Conservation (phyloP, 35 echinoderm and acorn worm species). For the Stichopus chloronotus region DNA sequence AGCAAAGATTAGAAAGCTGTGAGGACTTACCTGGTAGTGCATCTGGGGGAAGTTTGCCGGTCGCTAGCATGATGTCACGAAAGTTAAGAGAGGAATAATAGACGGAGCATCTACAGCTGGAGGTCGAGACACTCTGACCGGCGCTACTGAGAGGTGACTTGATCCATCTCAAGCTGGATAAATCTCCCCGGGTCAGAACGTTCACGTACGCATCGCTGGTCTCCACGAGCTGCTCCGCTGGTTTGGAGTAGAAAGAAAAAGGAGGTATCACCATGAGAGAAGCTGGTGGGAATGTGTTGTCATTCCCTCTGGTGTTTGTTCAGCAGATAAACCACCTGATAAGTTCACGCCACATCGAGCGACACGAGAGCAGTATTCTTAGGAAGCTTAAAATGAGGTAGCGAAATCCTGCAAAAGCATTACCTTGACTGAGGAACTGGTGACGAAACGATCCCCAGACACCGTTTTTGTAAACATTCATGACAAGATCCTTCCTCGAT, state of each 20-base stretch:
- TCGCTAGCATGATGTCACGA: constrained; percentile 91
- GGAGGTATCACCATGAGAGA: neutral
- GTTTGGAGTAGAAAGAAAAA: neutral
- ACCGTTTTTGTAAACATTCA: constrained; percentile 85
- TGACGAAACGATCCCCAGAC: constrained; percentile 86
- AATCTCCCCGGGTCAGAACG: constrained; percentile 81
- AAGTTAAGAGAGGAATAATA: constrained; percentile 94
- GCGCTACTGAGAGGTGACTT: constrained; percentile 69
- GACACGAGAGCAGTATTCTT: too few species aligned
- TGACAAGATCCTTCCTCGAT: constrained; percentile 67
- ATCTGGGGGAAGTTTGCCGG: constrained; percentile 93
- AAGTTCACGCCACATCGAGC: neutral
- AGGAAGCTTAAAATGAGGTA: too few species aligned
- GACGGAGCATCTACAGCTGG: constrained; percentile 55
- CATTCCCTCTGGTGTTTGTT: neutral
- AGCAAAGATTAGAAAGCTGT: neutral
- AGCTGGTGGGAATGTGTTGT: neutral
- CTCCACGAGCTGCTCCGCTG: constrained; percentile 50
- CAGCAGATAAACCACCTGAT: neutral
- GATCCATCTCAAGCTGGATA: constrained; percentile 87
- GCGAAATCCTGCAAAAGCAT: neutral
- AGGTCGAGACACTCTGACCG: neutral
- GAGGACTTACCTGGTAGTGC: constrained; percentile 76
- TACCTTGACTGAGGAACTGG: constrained; percentile 63
- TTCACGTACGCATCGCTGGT: constrained; percentile 87